A percentile compares a stretch with the other conserved stretches of the same genome.
phyloP scores from a whole-genome alignment of 2,113 vertebrate species.

The Balaeniceps rex region DNA sequence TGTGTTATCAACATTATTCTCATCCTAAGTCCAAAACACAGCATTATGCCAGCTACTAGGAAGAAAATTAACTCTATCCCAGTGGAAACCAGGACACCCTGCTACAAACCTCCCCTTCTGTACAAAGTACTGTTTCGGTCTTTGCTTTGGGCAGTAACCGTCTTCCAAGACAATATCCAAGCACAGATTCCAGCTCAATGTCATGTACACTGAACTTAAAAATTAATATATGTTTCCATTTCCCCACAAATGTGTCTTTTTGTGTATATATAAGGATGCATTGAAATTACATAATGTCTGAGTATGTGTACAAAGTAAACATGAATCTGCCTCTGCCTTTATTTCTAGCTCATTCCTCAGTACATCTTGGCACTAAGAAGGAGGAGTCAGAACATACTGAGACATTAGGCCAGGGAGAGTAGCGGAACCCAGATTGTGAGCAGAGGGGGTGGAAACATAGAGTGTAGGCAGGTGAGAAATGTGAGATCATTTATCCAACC shows the following conservation, averaged over 20 bases:
- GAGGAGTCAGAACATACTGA: slow-evolving; percentile 57
- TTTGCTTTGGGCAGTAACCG: background rate
- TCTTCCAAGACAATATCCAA: background rate
- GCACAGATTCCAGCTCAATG: background rate
- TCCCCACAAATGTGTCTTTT: background rate
- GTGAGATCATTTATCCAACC: slow-evolving; percentile 63
- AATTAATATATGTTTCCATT: background rate
- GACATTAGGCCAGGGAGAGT: slow-evolving; percentile 58
- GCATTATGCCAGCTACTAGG: too few relatives aligned
- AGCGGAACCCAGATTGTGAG: slow-evolving; percentile 58
- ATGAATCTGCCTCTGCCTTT: slow-evolving; percentile 16
- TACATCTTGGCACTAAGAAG: slow-evolving; percentile 6
- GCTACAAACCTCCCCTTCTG: background rate
- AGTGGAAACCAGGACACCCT: background rate
- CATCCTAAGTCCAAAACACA: too few relatives aligned
- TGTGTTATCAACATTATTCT: too few relatives aligned
- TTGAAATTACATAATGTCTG: slow-evolving; percentile 10
- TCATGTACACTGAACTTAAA: background rate
- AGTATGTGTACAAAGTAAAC: background rate
- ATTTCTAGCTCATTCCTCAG: background rate
- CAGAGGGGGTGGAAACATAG: slow-evolving; percentile 52
- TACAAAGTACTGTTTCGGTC: background rate
- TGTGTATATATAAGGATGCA: background rate
- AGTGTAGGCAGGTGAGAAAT: slow-evolving; percentile 67
- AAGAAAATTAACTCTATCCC: too few relatives aligned